Conservation (phyloP, 2,888 invertebrate genomes). For the Lottia scabra region DNA sequence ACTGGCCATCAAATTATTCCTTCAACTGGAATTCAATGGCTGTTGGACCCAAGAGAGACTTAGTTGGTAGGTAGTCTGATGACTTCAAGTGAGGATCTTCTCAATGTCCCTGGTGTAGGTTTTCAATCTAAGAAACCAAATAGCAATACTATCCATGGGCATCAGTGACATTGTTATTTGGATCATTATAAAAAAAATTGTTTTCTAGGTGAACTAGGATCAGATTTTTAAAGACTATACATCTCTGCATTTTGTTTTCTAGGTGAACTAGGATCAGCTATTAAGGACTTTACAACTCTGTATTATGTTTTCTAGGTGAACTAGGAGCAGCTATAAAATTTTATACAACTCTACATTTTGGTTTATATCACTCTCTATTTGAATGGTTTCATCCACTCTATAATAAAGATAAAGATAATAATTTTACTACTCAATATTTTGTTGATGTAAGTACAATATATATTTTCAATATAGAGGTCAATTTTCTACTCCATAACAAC, state of each 20-base stretch:
- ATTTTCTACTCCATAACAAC: neutral
- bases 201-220: slow-evolving; percentile 52
- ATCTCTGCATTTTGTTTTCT: slow-evolving; percentile 36
- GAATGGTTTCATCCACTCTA: slow-evolving; percentile 71
- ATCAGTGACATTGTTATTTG: too few relatives aligned
- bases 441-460: slow-evolving; percentile 68
- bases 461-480: neutral
- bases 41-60: slow-evolving; percentile 80
- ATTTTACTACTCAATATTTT: slow-evolving; percentile 75
- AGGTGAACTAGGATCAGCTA: slow-evolving; percentile 26
- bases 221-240: slow-evolving; percentile 44
- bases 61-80: slow-evolving; percentile 74
- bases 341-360: slow-evolving; percentile 72
- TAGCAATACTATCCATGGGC: too few relatives aligned
- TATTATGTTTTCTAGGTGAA: slow-evolving; percentile 68
- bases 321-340: slow-evolving; percentile 52
- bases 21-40: slow-evolving; percentile 87
- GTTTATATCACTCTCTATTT: slow-evolving; percentile 69
- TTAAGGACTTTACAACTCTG: slow-evolving; percentile 69
- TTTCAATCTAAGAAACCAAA: too few relatives aligned
- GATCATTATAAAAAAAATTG: too few relatives aligned
- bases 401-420: slow-evolving; percentile 72
- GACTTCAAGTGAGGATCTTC: too few relatives aligned
- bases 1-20: slow-evolving; percentile 83
- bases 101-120: too few relatives aligned